phyloP scores from a whole-genome alignment of 2,113 vertebrate species.

The Dasypus novemcinctus region DNA sequence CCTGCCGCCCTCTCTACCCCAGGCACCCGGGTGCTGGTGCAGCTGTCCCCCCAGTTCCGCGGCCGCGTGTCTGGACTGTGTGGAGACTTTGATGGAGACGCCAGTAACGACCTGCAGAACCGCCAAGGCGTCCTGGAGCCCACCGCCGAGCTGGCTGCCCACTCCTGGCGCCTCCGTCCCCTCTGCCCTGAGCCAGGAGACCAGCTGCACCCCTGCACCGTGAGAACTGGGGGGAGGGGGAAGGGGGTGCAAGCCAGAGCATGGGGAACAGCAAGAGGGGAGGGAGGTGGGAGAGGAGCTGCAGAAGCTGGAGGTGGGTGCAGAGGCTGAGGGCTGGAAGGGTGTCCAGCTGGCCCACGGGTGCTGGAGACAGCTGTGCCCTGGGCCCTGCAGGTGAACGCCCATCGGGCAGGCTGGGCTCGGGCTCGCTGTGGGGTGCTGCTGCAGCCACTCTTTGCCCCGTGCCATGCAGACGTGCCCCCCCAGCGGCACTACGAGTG shows the following conservation, averaged over 20 bases:
- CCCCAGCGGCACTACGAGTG: slow-evolving; percentile 91
- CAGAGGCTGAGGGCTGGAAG: accelerated
- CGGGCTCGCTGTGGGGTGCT: slow-evolving; percentile 85
- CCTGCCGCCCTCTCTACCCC: neutral
- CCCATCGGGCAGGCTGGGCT: slow-evolving; percentile 88
- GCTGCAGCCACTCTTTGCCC: slow-evolving; percentile 85
- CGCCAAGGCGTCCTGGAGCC: slow-evolving; percentile 91
- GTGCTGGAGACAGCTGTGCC: neutral
- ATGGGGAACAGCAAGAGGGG: accelerated
- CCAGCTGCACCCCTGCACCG: slow-evolving; percentile 87
- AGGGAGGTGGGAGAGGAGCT: neutral
- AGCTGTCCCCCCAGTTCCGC: slow-evolving; percentile 83
- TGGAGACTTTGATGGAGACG: slow-evolving; percentile 92
- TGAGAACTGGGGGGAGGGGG: slow-evolving; percentile 69
- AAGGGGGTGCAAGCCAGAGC: neutral
- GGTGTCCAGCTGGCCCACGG: accelerated
- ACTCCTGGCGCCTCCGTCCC: slow-evolving; percentile 93
- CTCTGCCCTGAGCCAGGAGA: slow-evolving; percentile 91
- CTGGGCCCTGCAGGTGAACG: slow-evolving; percentile 80
- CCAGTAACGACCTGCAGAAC: slow-evolving; percentile 91
- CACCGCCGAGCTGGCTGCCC: slow-evolving; percentile 89
- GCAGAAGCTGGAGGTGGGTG: neutral
- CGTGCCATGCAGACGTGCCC: slow-evolving; percentile 87
- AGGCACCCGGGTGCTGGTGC: slow-evolving; percentile 93
- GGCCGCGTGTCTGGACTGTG: slow-evolving; percentile 90